These are phyloP conservation scores for Dipus sagitta DNA, from an alignment of 2,797 vertebrate genomes.

Conservation along the genomic window DNA sequence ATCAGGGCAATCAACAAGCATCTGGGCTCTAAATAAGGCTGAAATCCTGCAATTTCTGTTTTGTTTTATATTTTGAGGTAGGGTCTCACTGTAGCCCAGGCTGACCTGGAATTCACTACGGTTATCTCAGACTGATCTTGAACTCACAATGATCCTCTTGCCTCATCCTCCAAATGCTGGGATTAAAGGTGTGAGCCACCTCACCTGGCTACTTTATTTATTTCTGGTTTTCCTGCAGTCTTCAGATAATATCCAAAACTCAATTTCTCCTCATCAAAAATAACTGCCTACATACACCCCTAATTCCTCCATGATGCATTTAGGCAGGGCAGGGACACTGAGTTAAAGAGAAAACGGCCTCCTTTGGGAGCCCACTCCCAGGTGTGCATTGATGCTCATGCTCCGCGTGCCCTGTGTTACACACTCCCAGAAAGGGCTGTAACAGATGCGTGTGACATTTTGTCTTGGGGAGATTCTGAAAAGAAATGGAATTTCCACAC, in stretches of 20 bases:
- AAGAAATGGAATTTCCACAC: accelerated
- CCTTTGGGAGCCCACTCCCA: neutral
- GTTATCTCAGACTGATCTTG: no score
- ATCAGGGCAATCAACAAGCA: accelerated
- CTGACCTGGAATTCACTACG: no score
- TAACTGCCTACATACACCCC: accelerated
- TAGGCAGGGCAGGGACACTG: accelerated
- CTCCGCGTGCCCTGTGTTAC: neutral
- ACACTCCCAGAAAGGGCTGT: accelerated
- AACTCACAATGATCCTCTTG: no score
- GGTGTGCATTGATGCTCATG: neutral
- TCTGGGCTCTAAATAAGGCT: accelerated
- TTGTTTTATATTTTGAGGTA: no score
- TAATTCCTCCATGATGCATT: accelerated
- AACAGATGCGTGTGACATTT: accelerated
- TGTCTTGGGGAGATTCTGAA: neutral
- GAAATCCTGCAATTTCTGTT: neutral
- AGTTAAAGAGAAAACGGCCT: accelerated
- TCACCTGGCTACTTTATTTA: no score
- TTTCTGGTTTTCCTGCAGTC: accelerated
- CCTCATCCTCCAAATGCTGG: no score
- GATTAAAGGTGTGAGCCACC: no score
- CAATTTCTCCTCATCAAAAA: neutral
- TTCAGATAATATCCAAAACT: no score
- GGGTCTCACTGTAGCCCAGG: no score